Evolutionary conservation across 2,797 vertebrate genomes (phyloP).

Genomic region (Rhynchonycteris naso): DNA sequence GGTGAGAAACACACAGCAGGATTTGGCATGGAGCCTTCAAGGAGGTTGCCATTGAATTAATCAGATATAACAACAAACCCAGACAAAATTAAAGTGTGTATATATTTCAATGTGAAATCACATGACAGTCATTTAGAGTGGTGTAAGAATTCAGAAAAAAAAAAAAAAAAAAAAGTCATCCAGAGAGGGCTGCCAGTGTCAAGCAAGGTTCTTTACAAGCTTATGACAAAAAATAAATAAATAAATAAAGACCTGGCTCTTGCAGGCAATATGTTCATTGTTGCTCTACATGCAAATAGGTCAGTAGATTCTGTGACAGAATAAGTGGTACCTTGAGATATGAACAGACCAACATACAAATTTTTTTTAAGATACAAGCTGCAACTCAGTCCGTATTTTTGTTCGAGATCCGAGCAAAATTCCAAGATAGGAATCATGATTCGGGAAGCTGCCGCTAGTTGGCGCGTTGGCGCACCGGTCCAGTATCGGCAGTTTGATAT

Average conservation of each 20-base stretch:
- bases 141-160: not conserved
- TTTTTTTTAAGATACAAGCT: too few relatives aligned
- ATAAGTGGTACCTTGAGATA: too few relatives aligned
- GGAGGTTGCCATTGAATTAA: not conserved
- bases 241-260: not conserved
- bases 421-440: too few relatives aligned
- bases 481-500: too few relatives aligned
- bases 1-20: not conserved
- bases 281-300: not conserved
- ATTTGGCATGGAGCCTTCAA: not conserved
- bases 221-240: not conserved
- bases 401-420: too few relatives aligned
- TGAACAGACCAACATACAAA: too few relatives aligned
- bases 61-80: conserved; percentile 47
- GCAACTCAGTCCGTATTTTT: too few relatives aligned
- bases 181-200: not conserved
- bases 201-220: not conserved
- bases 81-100: not conserved
- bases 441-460: too few relatives aligned
- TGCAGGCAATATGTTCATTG: not conserved
- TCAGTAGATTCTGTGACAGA: not conserved
- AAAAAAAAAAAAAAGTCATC: not conserved
- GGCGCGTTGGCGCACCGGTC: too few relatives aligned
- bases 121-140: not conserved
- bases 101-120: not conserved